Base-by-base conservation (phyloP, 30 jellyfish, hydroid and myxozoan genomes). In the Cassiopea andromeda region DNA sequence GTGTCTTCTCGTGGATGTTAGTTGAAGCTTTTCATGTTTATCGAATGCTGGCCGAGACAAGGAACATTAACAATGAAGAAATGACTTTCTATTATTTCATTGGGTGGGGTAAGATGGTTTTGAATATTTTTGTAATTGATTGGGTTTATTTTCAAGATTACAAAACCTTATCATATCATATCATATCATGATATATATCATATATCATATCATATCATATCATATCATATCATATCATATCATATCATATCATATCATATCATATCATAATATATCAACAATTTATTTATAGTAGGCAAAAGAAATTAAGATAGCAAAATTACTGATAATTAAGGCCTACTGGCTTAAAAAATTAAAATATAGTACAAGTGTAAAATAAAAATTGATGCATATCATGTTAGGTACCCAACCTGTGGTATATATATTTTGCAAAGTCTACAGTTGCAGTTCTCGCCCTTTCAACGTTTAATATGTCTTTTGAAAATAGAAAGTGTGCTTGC, bases 1-100 rank as follows among this genome's bases (percentile, higher is more conserved):
- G 99, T 72, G 97, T 92, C 74, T 96, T 96, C 92, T 96, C 99
- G 18, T 96, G 99, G 99, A 87, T 96, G 96, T 66, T 96, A 60
- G 99, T 96, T 43, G 99, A 96, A 70, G 98, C 99, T 44, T 78
- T 96, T 46, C 99, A 96, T 84, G 82, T 96, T 87, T 96, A 96
- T 75, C 92, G 99, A 66, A 91, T 96, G 99, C 69, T 96, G 80
- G 82, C 81, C 27, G 99, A 96, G 74, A 85, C 87, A 44, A 84
- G 99, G 44, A 93, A 96, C 68, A 89, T 96, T 60, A 96, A 96
- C 90, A 88, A 96, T 50, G 99, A 97, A 48, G 97, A 96, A 69
- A 96, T 96, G 97, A 96, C 95, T 60, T 89, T 89, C 76, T 96
- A 96, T 80, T 96, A 96, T 80, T 96, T 89, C 89, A 96, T 96